These are phyloP conservation scores for Clarias batrachus DNA, from an alignment of 2,113 vertebrate genomes.

Conservation along the genomic window DNA sequence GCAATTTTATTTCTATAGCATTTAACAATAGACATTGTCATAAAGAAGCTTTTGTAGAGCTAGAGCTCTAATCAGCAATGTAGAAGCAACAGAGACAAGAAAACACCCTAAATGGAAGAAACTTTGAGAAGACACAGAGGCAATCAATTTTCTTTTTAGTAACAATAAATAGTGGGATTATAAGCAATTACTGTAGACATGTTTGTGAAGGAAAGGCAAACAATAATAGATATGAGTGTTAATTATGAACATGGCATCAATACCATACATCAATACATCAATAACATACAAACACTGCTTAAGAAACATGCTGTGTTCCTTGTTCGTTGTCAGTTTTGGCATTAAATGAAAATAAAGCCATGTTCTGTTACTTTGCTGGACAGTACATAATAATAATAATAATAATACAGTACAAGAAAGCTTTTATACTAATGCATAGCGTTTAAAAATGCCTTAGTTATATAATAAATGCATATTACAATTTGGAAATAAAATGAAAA, in stretches of 20 bases:
- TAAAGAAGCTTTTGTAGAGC: not conserved
- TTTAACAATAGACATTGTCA: not conserved
- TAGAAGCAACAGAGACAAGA: not conserved
- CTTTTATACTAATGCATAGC: no score
- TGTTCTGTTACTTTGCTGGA: no score
- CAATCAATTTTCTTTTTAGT: not conserved
- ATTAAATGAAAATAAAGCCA: no score
- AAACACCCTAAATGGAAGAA: not conserved
- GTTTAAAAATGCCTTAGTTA: no score
- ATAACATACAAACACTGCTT: no score
- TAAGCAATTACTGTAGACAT: not conserved
- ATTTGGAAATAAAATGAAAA: no score
- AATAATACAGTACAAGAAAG: no score
- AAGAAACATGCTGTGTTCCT: no score
- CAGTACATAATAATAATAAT: no score
- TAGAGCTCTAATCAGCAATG: not conserved
- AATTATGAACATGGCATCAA: not conserved
- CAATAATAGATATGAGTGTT: not conserved
- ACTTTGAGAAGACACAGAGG: not conserved
- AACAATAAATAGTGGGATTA: not conserved
- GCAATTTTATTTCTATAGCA: not conserved
- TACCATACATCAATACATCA: no score
- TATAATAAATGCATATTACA: no score
- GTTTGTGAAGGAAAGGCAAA: not conserved
- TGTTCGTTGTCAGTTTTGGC: no score